A percentile compares a stretch with the other conserved stretches of the same genome.
Evolutionary conservation across 2,113 vertebrate species (phyloP).

Genomic region (Callaeas wilsoni): DNA sequence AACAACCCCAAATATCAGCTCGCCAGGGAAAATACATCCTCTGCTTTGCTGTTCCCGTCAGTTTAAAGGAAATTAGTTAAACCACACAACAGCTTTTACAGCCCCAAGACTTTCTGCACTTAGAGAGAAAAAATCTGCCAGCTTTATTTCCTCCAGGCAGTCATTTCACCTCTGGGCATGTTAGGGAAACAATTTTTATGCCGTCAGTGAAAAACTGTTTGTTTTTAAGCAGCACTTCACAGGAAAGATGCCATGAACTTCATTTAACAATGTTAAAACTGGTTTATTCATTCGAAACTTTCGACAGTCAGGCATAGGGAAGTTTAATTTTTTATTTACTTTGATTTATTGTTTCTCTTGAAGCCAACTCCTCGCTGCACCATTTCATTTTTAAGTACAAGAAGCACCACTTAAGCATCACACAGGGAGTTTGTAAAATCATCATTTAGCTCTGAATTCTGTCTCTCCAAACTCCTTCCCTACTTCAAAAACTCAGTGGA

Average conservation of each 20-base stretch:
- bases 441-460: not conserved
- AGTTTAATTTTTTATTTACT: not conserved
- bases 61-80: not conserved
- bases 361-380: not conserved
- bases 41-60: not conserved
- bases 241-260: not conserved
- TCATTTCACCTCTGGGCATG: not conserved
- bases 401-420: not conserved
- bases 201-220: not conserved
- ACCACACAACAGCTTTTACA: not conserved
- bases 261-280: not conserved
- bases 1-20: conserved; percentile 23
- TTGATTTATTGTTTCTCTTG: not conserved
- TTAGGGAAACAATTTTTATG: not conserved
- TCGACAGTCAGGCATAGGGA: not conserved
- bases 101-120: not conserved
- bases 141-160: not conserved
- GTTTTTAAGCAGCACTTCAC: not conserved
- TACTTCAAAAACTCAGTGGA: not conserved
- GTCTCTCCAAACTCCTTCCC: not conserved
- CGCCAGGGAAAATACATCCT: not conserved
- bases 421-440: not conserved
- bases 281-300: not conserved
- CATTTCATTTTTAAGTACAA: not conserved
- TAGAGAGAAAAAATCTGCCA: not conserved